Base-by-base conservation (phyloP, 1,140 invertebrate species). In the Platyura marginata region DNA sequence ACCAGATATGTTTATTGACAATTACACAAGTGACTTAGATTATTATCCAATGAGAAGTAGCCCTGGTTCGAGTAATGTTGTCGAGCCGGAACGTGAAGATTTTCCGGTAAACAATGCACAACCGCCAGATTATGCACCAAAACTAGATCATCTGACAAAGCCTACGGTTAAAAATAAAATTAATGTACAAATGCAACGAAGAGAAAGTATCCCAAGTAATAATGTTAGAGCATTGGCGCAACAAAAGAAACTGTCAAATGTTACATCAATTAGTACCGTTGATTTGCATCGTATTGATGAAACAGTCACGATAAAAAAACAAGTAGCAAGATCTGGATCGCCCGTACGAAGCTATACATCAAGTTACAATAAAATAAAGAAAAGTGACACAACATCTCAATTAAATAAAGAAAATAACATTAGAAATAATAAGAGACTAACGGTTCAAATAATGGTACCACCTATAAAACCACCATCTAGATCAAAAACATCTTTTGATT, bases 221-320 rank as follows among this genome's bases (percentile, higher is more conserved):
- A 10, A 5, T 9, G 16, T 36, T 3, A 11, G 16, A 25, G 2
- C 35, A 36, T 29, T 36, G 21, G 18, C 29, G 18, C 41, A 10
- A 11, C 11, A n/a, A 34, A 13, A 34, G 16, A 35, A 21, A 13
- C 19, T 36, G 22, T 41, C 40, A 15, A 32, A 32, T 29, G 5
- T 41, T 5, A n/a, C 56, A 3, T 61, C 58, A 34, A 51, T 59
- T 13, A 61, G 59, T 37, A 57, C 56, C 5, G 58, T 56, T 49
- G 59, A 61, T 41, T 40, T 61, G 47, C 56, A 59, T 42, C 57
- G 57, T 48, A 47, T 61, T 6, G 58, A 61, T 41, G 58, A 61
- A 39, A 57, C 18, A 13, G 32, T 34, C 11, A 3, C 11, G 13
- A 15, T 13, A 34, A 34, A 13, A 34, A 34, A 11, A 34, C 25